Evolutionary conservation across 2,888 invertebrate species (phyloP).

Genomic region (Drosophila pseudotakahashii): DNA sequence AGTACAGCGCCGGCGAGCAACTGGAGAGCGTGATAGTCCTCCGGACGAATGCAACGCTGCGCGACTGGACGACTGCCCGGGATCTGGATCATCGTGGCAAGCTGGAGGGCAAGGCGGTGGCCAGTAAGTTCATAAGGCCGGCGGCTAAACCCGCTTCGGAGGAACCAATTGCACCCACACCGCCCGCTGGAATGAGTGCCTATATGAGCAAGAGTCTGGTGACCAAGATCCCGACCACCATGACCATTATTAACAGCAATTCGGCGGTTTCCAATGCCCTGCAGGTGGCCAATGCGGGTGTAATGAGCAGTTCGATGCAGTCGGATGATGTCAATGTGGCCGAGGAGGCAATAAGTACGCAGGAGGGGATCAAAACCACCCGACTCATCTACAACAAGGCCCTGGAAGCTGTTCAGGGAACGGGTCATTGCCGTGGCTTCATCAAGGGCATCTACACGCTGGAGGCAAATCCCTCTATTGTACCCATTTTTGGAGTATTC

Average conservation of each 20-base stretch:
- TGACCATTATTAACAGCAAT: constrained; percentile 83
- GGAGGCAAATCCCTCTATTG: constrained; percentile 29
- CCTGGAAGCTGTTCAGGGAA: constrained; percentile 82
- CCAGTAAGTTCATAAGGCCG: constrained; percentile 54
- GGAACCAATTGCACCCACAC: constrained; percentile 12
- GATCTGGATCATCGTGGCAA: constrained; percentile 79
- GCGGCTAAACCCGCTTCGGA: constrained; percentile 45
- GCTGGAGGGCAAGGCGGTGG: constrained; percentile 42
- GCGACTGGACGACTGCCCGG: constrained; percentile 80
- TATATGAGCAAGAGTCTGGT: constrained; percentile 80
- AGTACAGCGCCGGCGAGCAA: constrained; percentile 80
- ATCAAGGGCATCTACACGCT: constrained; percentile 79
- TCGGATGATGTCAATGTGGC: constrained; percentile 80
- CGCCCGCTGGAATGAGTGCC: constrained; percentile 35
- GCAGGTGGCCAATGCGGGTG: constrained; percentile 68
- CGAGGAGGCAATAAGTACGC: constrained; percentile 42
- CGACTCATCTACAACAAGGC: constrained; percentile 82
- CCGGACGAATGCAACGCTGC: constrained; percentile 80
- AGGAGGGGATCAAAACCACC: constrained; percentile 55
- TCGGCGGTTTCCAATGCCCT: constrained; percentile 56
- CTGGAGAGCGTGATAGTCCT: constrained; percentile 83
- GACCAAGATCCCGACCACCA: constrained; percentile 82
- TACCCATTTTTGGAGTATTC: constrained; percentile 81
- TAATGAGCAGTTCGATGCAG: constrained; percentile 73
- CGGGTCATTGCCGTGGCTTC: constrained; percentile 83